Conservation (phyloP, 2,113 vertebrate species). For the Conger conger region DNA sequence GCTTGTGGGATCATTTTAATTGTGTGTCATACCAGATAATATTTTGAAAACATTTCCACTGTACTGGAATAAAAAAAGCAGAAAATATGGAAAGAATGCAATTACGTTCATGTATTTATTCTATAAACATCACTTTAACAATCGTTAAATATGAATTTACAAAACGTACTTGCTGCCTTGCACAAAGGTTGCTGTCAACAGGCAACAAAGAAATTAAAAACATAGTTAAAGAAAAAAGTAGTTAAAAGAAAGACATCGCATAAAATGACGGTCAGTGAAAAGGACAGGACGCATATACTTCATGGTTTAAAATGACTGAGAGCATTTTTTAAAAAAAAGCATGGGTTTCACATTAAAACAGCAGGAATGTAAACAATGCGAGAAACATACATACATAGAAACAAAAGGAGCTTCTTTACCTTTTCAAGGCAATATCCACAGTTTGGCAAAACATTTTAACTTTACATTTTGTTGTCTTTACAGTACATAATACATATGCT, state of each 20-base stretch:
- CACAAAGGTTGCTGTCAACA: conserved; percentile 6
- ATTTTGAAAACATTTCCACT: neutral
- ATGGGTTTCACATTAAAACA: neutral
- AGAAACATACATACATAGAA: conserved; percentile 4
- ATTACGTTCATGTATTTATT: conserved; percentile 41
- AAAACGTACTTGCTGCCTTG: conserved; percentile 32
- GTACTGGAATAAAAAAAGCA: neutral
- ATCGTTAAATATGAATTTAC: conserved; percentile 12
- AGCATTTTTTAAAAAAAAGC: neutral
- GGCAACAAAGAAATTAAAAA: neutral
- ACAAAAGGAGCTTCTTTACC: neutral
- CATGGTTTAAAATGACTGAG: neutral
- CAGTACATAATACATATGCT: neutral
- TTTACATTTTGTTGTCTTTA: neutral
- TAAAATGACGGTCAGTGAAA: neutral
- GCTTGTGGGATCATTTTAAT: neutral
- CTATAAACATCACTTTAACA: conserved; percentile 32
- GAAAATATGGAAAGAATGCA: neutral
- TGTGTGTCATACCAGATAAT: neutral
- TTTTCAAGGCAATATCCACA: neutral
- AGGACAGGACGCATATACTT: neutral
- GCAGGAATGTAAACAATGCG: conserved; percentile 10
- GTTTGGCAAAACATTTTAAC: neutral
- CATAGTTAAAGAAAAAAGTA: conserved; percentile 22
- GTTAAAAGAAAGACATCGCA: neutral